These are phyloP conservation scores for Platynereis dumerilii DNA, from an alignment of 2,888 invertebrate genomes.

Conservation along the genomic window DNA sequence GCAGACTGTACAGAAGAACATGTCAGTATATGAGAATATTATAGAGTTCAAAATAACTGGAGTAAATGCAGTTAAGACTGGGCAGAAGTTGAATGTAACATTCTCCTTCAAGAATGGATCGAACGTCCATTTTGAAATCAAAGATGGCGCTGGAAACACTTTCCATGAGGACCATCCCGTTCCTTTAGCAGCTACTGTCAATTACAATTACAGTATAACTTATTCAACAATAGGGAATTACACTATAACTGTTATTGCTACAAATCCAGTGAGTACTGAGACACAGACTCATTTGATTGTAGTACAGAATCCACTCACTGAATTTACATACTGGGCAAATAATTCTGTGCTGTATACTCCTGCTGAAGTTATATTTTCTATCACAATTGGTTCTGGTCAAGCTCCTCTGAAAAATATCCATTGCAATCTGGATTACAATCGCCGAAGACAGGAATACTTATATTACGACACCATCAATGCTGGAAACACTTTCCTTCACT, in stretches of 20 bases:
- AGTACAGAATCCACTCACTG: neutral
- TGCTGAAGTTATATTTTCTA: neutral
- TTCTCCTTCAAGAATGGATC: neutral
- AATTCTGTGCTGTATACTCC: neutral
- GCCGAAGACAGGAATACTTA: neutral
- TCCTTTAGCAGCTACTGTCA: neutral
- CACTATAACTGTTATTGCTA: neutral
- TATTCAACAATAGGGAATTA: conserved; percentile 5
- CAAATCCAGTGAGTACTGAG: neutral
- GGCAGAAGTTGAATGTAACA: neutral
- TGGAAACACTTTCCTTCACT: neutral
- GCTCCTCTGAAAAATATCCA: neutral
- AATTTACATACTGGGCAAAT: neutral
- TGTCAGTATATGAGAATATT: neutral
- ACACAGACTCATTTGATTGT: neutral
- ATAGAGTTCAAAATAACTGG: neutral
- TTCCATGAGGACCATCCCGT: neutral
- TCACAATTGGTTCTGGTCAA: neutral
- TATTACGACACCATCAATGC: neutral
- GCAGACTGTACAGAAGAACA: neutral
- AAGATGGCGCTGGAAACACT: neutral
- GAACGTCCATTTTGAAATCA: neutral
- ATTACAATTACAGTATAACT: neutral
- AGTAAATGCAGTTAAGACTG: neutral
- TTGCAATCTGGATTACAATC: neutral